A percentile compares a stretch with the other conserved stretches of the same genome.
These are phyloP conservation scores for Myotis pilosus DNA, from an alignment of 2,797 vertebrate genomes.

Conservation along the genomic window DNA sequence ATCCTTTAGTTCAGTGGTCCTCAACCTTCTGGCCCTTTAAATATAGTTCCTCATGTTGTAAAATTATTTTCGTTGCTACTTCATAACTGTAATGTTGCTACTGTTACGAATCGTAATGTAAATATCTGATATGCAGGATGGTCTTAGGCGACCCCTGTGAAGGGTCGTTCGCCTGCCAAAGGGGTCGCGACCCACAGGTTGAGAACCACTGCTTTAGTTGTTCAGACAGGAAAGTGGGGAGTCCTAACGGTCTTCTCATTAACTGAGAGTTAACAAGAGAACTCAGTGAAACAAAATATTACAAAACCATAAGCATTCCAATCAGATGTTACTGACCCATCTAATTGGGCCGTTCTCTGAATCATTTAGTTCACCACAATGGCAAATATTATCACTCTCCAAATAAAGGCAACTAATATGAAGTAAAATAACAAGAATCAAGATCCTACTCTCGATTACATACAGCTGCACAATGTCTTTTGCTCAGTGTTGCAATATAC, in stretches of 20 bases:
- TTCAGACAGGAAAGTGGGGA: neutral
- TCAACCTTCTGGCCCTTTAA: too few relatives aligned
- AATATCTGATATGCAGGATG: too few relatives aligned
- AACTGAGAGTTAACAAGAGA: conserved; percentile 28
- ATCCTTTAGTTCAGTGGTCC: neutral
- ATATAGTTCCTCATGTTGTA: too few relatives aligned
- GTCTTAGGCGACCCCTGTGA: too few relatives aligned
- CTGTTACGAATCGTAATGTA: too few relatives aligned
- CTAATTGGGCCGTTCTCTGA: neutral
- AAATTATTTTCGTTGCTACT: too few relatives aligned
- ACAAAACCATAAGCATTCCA: conserved; percentile 3
- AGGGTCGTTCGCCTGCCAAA: too few relatives aligned
- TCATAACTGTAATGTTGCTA: too few relatives aligned
- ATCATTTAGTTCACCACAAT: neutral
- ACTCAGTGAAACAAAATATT: neutral
- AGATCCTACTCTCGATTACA: neutral
- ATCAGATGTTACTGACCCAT: neutral
- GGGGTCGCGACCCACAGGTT: too few relatives aligned
- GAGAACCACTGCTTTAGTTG: neutral
- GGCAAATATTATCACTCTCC: neutral
- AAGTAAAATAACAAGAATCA: conserved; percentile 26
- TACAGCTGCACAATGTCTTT: neutral
- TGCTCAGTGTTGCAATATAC: neutral
- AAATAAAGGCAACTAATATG: neutral
- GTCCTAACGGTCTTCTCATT: neutral